A percentile compares a stretch with the other conserved stretches of the same genome.
Conservation (phyloP, 2,797 vertebrate species). For the Anguilla anguilla region DNA sequence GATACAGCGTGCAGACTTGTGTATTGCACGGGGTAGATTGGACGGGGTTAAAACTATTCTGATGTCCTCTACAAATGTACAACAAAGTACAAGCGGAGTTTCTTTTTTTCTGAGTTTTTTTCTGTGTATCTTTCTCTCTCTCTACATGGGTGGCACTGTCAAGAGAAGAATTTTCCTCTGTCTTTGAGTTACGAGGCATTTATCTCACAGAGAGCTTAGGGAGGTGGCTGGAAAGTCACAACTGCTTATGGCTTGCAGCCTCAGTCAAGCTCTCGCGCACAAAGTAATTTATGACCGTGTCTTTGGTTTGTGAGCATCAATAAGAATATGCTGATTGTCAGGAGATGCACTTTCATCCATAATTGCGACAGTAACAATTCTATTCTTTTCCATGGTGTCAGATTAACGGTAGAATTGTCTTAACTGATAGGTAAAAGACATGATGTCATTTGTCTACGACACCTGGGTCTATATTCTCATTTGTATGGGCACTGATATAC, state of each 20-base stretch:
- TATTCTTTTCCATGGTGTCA: neutral
- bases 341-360: neutral
- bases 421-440: neutral
- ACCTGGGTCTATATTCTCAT: neutral
- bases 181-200: constrained; percentile 27
- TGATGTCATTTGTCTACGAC: neutral
- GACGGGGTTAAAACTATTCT: neutral
- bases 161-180: neutral
- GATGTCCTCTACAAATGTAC: neutral
- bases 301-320: neutral
- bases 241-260: neutral
- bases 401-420: neutral
- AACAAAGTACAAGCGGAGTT: neutral
- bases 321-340: neutral
- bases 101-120: neutral
- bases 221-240: neutral
- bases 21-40: neutral
- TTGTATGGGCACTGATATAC: neutral
- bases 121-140: neutral
- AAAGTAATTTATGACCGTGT: constrained; percentile 4
- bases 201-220: neutral
- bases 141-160: constrained; percentile 25
- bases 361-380: neutral
- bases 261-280: neutral
- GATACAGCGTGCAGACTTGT: neutral